Percentiles rank a stretch among this genome's conserved stretches.
phyloP scores from a whole-genome alignment of 2,797 vertebrate species.

The Threskiornis aethiopicus region DNA sequence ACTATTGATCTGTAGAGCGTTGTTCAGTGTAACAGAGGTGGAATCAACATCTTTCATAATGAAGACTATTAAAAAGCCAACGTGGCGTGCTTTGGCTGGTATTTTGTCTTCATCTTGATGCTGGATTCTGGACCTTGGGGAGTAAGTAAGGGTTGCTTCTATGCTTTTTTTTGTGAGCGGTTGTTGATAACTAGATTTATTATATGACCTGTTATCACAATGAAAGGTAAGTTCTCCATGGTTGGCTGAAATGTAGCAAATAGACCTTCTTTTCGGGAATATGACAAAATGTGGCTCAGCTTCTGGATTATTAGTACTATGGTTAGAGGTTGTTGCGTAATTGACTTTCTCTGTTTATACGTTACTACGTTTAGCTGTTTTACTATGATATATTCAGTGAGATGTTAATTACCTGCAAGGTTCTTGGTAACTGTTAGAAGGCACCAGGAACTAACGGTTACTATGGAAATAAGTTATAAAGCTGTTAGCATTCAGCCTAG shows the following conservation, averaged over 20 bases:
- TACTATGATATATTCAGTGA: neutral
- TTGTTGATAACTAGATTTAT: neutral
- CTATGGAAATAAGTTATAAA: neutral
- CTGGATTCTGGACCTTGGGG: neutral
- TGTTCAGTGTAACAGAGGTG: neutral
- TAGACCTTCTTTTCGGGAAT: neutral
- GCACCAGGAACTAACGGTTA: neutral
- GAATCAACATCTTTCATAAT: neutral
- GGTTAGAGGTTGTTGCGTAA: neutral
- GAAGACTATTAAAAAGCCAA: neutral
- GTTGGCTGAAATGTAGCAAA: neutral
- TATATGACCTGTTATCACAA: neutral
- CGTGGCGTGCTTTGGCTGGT: neutral
- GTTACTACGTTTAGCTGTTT: neutral
- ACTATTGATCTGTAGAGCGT: neutral
- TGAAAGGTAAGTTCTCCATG: constrained; percentile 12
- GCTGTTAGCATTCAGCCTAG: neutral
- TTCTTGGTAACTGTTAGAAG: neutral
- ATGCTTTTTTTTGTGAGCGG: neutral
- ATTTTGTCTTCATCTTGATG: neutral
- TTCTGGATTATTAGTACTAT: neutral
- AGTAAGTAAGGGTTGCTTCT: neutral
- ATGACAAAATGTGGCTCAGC: neutral
- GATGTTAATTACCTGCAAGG: neutral
- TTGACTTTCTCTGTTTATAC: neutral